Base-by-base conservation (phyloP, 2,113 vertebrate genomes). In the Suncus etruscus region DNA sequence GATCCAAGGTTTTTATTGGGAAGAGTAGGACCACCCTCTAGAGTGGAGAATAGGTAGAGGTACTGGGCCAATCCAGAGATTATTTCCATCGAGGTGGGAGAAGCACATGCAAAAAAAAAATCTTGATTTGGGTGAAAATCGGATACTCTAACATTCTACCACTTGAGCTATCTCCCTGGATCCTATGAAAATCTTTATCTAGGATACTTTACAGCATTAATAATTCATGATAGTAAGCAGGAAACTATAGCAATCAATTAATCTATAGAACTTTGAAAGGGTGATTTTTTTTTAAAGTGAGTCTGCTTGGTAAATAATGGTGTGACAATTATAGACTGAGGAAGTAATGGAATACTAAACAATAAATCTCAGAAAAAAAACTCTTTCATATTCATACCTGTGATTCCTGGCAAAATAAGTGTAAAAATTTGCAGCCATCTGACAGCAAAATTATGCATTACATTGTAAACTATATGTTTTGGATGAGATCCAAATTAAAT, bases 401-500 rank as follows among this genome's bases (percentile, higher is more conserved):
- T 75, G 61, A 95, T 97, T 96, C 84, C 91, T 95, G 81, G 91
- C 74, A 96, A 96, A 98, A 96, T 97, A 96, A 95, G 94, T 95
- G 97, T 96, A 68, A 96, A 97, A 80, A 96, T 96, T 96, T 97
- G 94, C 94, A 97, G 94, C 93, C 95, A 91, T 92, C 96, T 97
- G 84, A 89, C 97, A 96, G 93, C 61, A 96, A 94, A 97, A 92
- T 95, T 95, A 96, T 95, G 75, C 91, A 77, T 95, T 91, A 88
- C 70, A 86, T 78, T 45, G 65, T 79, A 90, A 80, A 80, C 84
- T 91, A 80, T 77, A 89, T 92, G 87, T 84, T 89, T 94, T 91
- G 94, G 70, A 68, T 68, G 50, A 91, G 84, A 87, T 54, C n/a
- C 93, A 96, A 93, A 72, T 95, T 83, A 77, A 96, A 91, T 94